phyloP scores from a whole-genome alignment of 2,888 invertebrate species.

The Diploptera punctata region DNA sequence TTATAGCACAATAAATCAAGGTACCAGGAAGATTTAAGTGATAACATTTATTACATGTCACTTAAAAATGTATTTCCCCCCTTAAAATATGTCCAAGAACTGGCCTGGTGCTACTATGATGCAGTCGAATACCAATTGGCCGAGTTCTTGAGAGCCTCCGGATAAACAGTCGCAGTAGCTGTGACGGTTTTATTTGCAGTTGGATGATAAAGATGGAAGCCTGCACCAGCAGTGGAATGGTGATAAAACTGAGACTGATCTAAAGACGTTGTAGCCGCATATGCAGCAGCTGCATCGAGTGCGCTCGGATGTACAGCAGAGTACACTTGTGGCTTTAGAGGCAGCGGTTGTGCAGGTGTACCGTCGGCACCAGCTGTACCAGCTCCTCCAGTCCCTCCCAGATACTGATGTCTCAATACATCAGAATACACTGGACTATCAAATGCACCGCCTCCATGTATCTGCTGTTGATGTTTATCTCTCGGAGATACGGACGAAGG shows the following conservation, averaged over 20 bases:
- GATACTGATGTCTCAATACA: constrained; percentile 68
- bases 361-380: constrained; percentile 56
- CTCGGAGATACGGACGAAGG: constrained; percentile 96
- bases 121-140: constrained; percentile 82
- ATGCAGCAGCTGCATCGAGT: constrained; percentile 66
- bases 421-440: constrained; percentile 46
- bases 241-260: constrained; percentile 90
- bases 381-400: constrained; percentile 65
- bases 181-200: constrained; percentile 64
- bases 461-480: constrained; percentile 77
- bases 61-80: too few relatives aligned
- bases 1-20: too few relatives aligned
- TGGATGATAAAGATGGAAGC: constrained; percentile 90
- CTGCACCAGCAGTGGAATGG: constrained; percentile 67
- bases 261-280: constrained; percentile 60
- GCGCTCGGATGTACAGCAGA: constrained; percentile 66
- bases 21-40: too few relatives aligned
- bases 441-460: constrained; percentile 52
- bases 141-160: constrained; percentile 55
- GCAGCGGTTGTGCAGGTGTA: constrained; percentile 69
- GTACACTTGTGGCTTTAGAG: constrained; percentile 90
- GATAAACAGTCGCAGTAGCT: constrained; percentile 48
- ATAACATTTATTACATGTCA: too few relatives aligned
- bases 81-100: too few relatives aligned
- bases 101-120: constrained; percentile 63